Evolutionary conservation across 1,140 invertebrate genomes (phyloP).

Genomic region (Melipona quadrifasciata): DNA sequence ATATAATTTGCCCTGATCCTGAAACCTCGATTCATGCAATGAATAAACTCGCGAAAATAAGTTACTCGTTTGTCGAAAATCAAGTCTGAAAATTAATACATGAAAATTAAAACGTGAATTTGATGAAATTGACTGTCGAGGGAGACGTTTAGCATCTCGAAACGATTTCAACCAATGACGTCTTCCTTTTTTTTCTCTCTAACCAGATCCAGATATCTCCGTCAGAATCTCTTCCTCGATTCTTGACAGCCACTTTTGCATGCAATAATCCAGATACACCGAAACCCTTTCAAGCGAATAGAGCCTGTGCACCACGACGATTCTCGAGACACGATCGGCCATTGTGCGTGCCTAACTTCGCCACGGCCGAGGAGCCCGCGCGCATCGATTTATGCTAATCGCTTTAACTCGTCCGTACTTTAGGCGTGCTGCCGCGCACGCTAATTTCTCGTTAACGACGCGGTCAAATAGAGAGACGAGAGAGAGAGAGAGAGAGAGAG

Average conservation of each 20-base stretch:
- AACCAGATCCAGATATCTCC: neutral
- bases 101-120: no score
- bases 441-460: conserved; percentile 37
- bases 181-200: neutral
- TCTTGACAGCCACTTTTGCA: neutral
- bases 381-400: conserved; percentile 36
- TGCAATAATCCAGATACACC: neutral
- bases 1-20: no score
- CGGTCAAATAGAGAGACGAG: neutral
- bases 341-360: conserved; percentile 28
- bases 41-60: no score
- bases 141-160: neutral
- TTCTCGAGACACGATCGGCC: neutral
- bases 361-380: neutral
- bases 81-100: no score
- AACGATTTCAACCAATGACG: neutral
- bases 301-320: no score
- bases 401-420: conserved; percentile 17
- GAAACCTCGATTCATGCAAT: no score
- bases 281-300: neutral
- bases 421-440: neutral
- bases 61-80: no score
- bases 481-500: no score
- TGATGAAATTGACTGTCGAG: no score
- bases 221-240: neutral